These are phyloP conservation scores for Ornithoptera priamus DNA, from an alignment of 2,888 invertebrate species.

Conservation along the genomic window DNA sequence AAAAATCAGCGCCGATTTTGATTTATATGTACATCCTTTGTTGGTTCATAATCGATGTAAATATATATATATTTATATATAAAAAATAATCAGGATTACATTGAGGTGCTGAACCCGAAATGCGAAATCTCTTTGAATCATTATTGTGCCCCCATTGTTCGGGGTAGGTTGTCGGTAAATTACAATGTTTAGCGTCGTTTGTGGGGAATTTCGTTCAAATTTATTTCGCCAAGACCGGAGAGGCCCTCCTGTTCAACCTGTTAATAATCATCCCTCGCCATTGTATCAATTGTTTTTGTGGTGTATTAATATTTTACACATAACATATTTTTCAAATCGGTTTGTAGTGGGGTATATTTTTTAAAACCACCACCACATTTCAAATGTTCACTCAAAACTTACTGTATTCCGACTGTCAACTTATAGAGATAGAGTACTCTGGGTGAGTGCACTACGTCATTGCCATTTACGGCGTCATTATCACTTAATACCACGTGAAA, in stretches of 20 bases:
- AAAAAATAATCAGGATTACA: constrained; percentile 3
- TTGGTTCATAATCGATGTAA: background rate
- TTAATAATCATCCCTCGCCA: background rate
- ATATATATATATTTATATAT: background rate
- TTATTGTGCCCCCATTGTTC: constrained; percentile 34
- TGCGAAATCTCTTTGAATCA: constrained; percentile 29
- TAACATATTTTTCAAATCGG: background rate
- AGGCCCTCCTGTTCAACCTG: background rate
- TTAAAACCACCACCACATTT: too few species aligned
- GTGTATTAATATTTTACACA: background rate
- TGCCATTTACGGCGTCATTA: too few species aligned
- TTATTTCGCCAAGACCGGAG: constrained; percentile 36
- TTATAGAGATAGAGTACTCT: too few species aligned
- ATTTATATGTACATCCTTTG: background rate
- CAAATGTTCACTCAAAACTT: too few species aligned
- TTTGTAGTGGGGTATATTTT: background rate
- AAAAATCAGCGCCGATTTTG: background rate
- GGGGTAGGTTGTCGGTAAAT: constrained; percentile 36
- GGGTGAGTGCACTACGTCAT: too few species aligned
- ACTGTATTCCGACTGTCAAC: too few species aligned
- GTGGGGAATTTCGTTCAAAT: constrained; percentile 32
- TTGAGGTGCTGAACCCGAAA: background rate
- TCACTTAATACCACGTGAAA: too few species aligned
- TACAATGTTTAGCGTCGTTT: constrained; percentile 34
- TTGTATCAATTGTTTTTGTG: background rate